Base-by-base conservation (phyloP, 2,888 invertebrate genomes). In the Zelleria hepariella region DNA sequence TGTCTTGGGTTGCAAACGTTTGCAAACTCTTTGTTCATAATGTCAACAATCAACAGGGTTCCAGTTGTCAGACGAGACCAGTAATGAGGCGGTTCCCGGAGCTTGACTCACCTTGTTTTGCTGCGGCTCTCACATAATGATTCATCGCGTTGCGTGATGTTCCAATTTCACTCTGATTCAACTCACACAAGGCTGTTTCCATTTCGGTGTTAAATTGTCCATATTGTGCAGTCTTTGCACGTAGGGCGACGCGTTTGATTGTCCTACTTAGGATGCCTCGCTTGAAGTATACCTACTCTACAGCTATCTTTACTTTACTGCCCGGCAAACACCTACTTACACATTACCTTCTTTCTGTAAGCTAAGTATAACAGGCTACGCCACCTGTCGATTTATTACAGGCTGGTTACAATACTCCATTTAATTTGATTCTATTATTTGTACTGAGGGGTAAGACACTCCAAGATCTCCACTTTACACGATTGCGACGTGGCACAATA, bases 81-180 rank as follows among this genome's bases (percentile, higher is more conserved):
- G n/a, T 23, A 53, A 24, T 53, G 53, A 21, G 55, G 15, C 21
- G 32, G 32, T 27, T 55, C 55, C 55, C 27, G 55, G 55, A 27
- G n/a, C 49, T 47, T 53, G 54, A 60, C 59, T 60, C 54, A 61
- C 62, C 63, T 61, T 64, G 65, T 63, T 66, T 42, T 54, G 54
- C n/a, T 51, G 51, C 27, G 32, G 55, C 32, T n/a, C 21, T 8
- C 32, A 32, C 25, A 5, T 23, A 24, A 53, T 80, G 80, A 80
- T 71, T 80, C 80, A 80, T 65, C 59, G 58, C 49, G 67, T 72
- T 73, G 74, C 74, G 75, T 77, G 78, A 73, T 77, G 74, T 69
- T 66, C 73, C 73, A 74, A 75, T 77, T 78, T 79, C 74, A 68
- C 69, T 75, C 65, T 68, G 68, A 70, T 73, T 69, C 68, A 66